Percentiles rank a stretch among this genome's conserved stretches.
Evolutionary conservation across 2,797 vertebrate species (phyloP).

Genomic region (Acestrorhynchus altus): DNA sequence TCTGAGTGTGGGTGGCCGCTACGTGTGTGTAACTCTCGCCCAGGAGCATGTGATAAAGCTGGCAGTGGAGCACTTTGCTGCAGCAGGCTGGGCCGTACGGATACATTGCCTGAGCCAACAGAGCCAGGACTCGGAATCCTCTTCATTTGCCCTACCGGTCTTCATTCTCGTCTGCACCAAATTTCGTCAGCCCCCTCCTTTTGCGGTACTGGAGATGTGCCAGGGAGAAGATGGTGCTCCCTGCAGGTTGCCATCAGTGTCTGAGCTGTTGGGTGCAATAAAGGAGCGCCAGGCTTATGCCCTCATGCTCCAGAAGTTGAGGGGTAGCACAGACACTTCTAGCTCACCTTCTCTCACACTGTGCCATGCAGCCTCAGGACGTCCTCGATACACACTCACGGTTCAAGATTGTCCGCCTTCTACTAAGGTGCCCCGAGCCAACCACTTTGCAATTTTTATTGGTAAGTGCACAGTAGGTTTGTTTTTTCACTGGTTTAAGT

Average conservation of each 20-base stretch:
- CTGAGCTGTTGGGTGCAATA: slow-evolving; percentile 82
- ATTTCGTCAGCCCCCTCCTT: slow-evolving; percentile 83
- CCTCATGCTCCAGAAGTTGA: slow-evolving; percentile 86
- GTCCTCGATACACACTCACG: slow-evolving; percentile 89
- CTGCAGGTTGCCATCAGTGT: slow-evolving; percentile 71
- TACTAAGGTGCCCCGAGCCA: slow-evolving; percentile 82
- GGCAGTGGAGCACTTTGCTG: slow-evolving; percentile 86
- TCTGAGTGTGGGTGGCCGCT: slow-evolving; percentile 88
- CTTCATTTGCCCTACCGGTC: slow-evolving; percentile 85
- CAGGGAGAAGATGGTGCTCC: slow-evolving; percentile 79
- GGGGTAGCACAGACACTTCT: slow-evolving; percentile 74
- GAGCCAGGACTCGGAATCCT: slow-evolving; percentile 63
- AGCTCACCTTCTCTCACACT: slow-evolving; percentile 81
- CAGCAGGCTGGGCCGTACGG: slow-evolving; percentile 89
- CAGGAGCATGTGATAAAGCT: slow-evolving; percentile 89
- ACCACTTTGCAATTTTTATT: slow-evolving; percentile 95
- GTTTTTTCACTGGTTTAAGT: not conserved
- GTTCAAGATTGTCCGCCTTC: slow-evolving; percentile 85
- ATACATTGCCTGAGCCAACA: slow-evolving; percentile 85
- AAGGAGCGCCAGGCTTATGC: slow-evolving; percentile 89
- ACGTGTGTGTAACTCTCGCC: slow-evolving; percentile 93
- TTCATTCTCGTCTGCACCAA: slow-evolving; percentile 94
- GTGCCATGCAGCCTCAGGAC: slow-evolving; percentile 81
- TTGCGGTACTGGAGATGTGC: slow-evolving; percentile 78
- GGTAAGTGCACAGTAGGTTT: slow-evolving; percentile 78